Conservation (phyloP, 2,113 vertebrate genomes). For the Sterrhoptilus dennistouni region DNA sequence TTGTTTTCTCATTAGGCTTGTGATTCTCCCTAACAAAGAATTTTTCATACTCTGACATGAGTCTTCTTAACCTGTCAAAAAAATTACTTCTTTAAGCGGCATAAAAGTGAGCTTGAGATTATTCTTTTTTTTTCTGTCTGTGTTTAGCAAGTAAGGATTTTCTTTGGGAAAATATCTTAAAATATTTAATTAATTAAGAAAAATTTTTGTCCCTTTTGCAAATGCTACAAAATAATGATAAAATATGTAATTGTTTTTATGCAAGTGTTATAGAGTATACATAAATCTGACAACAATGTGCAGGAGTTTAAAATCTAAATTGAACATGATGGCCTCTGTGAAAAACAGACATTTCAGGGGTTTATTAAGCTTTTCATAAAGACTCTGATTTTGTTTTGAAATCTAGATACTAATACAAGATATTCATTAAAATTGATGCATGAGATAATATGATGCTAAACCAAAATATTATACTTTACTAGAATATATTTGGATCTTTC, state of each 20-base stretch:
- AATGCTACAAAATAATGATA: not conserved
- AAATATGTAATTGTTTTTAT: not conserved
- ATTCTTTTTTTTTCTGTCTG: not conserved
- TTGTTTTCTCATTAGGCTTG: not conserved
- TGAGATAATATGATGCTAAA: not conserved
- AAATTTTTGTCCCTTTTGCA: not conserved
- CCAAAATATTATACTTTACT: not conserved
- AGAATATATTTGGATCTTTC: not conserved
- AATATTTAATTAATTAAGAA: not conserved
- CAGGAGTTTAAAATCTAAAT: not conserved
- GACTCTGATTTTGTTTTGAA: not conserved
- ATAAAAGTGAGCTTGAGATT: not conserved
- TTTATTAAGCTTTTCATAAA: not conserved
- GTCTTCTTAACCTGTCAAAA: not conserved
- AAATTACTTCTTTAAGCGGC: not conserved
- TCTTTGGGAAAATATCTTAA: not conserved
- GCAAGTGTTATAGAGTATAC: not conserved
- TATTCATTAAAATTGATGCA: not conserved
- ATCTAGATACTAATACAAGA: not conserved
- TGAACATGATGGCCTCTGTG: not conserved
- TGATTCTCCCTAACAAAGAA: not conserved
- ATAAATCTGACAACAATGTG: not conserved
- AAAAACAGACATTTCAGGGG: not conserved
- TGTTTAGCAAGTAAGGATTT: not conserved
- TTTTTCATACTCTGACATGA: not conserved